Evolutionary conservation across 2,113 vertebrate genomes (phyloP).

Genomic region (Oryzias javanicus): DNA sequence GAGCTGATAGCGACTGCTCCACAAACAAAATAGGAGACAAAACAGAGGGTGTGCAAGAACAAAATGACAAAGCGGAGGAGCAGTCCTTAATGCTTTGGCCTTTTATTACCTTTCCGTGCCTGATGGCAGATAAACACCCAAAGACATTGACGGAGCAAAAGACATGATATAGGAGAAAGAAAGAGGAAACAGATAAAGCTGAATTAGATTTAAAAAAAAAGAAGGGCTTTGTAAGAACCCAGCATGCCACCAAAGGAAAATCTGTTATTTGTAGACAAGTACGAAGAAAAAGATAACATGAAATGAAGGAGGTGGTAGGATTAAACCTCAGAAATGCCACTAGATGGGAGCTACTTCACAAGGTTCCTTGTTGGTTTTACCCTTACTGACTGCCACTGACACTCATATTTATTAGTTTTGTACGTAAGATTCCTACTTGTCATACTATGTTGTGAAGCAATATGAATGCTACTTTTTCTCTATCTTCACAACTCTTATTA

Average conservation of each 20-base stretch:
- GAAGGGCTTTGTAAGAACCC: constrained; percentile 16
- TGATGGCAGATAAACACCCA: constrained; percentile 72
- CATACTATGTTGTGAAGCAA: no score
- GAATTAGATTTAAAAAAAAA: constrained; percentile 20
- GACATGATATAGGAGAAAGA: constrained; percentile 46
- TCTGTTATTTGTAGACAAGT: constrained; percentile 26
- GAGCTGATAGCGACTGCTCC: constrained; percentile 58
- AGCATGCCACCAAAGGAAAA: constrained; percentile 56
- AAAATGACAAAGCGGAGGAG: constrained; percentile 52
- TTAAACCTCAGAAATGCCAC: constrained; percentile 35
- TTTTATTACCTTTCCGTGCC: constrained; percentile 67
- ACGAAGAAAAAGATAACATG: constrained; percentile 47
- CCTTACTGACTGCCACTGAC: no score
- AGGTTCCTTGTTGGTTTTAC: no score
- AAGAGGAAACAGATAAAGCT: constrained; percentile 42
- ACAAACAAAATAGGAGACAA: constrained; percentile 70
- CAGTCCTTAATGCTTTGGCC: constrained; percentile 41
- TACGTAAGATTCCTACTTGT: no score
- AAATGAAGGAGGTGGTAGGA: constrained; percentile 42
- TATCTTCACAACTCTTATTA: no score
- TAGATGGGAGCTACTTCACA: constrained; percentile 8
- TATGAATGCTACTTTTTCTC: no score
- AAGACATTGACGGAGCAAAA: constrained; percentile 61
- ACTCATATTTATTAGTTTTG: no score
- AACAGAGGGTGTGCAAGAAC: constrained; percentile 46